Percentiles rank a stretch among this genome's conserved stretches.
Evolutionary conservation across 2,888 invertebrate genomes (phyloP).

Genomic region (Brenthis daphne): DNA sequence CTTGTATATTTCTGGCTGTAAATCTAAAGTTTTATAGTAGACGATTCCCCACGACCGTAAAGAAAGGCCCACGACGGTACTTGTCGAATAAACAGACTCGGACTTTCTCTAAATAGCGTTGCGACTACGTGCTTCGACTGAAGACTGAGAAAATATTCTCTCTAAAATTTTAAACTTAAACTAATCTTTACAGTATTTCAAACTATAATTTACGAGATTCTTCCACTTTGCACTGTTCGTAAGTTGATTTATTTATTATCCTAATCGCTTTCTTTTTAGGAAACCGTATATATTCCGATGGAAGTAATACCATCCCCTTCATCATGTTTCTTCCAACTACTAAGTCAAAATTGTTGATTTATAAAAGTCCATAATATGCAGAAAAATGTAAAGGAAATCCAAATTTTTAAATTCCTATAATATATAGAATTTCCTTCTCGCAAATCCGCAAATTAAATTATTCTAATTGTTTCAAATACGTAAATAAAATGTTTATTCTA

Average conservation of each 20-base stretch:
- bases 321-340: too few relatives aligned
- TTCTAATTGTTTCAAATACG: too few relatives aligned
- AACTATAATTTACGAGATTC: not conserved
- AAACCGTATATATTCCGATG: too few relatives aligned
- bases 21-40: constrained; percentile 15
- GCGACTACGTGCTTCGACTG: constrained; percentile 23
- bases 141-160: not conserved
- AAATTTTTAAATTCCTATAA: too few relatives aligned
- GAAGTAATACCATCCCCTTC: too few relatives aligned
- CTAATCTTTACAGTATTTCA: not conserved
- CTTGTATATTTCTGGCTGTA: constrained; percentile 8
- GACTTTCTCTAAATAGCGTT: constrained; percentile 26
- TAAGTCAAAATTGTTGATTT: too few relatives aligned
- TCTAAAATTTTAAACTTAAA: constrained; percentile 10
- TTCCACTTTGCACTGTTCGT: not conserved
- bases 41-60: constrained; percentile 16
- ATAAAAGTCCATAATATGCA: too few relatives aligned
- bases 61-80: constrained; percentile 19
- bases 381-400: too few relatives aligned
- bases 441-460: too few relatives aligned
- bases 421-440: too few relatives aligned
- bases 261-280: not conserved
- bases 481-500: too few relatives aligned
- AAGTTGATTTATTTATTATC: not conserved
- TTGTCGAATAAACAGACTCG: constrained; percentile 25